Evolutionary conservation across 2,888 invertebrate species (phyloP).

Genomic region (Drosophila vallismaia): DNA sequence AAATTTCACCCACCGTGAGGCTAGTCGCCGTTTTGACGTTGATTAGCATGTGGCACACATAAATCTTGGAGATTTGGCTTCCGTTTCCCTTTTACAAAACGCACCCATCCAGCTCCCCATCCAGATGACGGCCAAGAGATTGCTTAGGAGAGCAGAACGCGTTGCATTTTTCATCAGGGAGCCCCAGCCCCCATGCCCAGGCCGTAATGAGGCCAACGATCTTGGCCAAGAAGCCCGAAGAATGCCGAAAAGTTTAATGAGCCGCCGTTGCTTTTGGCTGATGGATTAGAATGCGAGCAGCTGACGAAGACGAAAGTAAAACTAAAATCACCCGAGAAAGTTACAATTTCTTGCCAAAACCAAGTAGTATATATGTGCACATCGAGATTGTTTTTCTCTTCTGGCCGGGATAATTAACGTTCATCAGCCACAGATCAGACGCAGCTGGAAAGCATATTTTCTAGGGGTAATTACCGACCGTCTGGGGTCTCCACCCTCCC

Average conservation of each 20-base stretch:
- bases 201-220: slow-evolving; percentile 72
- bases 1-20: slow-evolving; percentile 48
- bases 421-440: slow-evolving; percentile 41
- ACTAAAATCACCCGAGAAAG: slow-evolving; percentile 63
- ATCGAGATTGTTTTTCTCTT: slow-evolving; percentile 51
- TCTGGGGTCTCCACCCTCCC: not conserved
- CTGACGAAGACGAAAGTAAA: slow-evolving; percentile 70
- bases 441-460: slow-evolving; percentile 40
- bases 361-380: slow-evolving; percentile 2
- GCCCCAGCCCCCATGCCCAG: slow-evolving; percentile 40
- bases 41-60: slow-evolving; percentile 77
- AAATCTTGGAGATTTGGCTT: slow-evolving; percentile 65
- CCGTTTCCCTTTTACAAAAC: slow-evolving; percentile 67
- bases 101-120: slow-evolving; percentile 10
- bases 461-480: slow-evolving; percentile 41
- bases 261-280: slow-evolving; percentile 44
- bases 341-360: slow-evolving; percentile 61
- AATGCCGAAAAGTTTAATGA: slow-evolving; percentile 69
- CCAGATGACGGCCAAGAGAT: slow-evolving; percentile 35
- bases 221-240: slow-evolving; percentile 61
- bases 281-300: slow-evolving; percentile 67
- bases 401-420: slow-evolving; percentile 49
- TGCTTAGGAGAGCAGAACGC: slow-evolving; percentile 72
- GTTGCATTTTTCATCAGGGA: slow-evolving; percentile 57
- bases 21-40: slow-evolving; percentile 54